These are phyloP conservation scores for Monomorium pharaonis DNA, from an alignment of 1,140 invertebrate genomes.

Conservation along the genomic window DNA sequence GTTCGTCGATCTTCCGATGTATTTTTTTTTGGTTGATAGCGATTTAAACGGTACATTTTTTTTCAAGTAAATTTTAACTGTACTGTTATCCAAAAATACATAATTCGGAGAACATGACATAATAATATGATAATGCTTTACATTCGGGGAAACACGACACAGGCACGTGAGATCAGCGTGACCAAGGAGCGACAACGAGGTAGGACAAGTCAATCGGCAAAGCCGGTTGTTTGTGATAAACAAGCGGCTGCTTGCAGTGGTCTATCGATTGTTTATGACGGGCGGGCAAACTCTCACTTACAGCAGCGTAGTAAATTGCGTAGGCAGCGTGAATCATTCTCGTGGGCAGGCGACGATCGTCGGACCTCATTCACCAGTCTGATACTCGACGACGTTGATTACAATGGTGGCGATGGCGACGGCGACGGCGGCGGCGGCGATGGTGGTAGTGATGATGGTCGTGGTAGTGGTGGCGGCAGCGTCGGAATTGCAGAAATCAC, in stretches of 20 bases:
- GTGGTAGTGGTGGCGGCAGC: neutral
- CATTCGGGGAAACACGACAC: neutral
- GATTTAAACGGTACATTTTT: no score
- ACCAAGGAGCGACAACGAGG: neutral
- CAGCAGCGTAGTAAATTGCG: constrained; percentile 74
- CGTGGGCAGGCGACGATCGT: constrained; percentile 71
- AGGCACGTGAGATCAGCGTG: neutral
- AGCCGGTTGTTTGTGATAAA: constrained; percentile 65
- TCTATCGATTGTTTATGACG: constrained; percentile 74
- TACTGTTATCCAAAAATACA: neutral
- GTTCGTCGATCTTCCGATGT: neutral
- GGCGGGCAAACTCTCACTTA: constrained; percentile 64
- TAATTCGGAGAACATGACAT: neutral
- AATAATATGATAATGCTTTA: neutral
- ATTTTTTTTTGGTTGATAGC: neutral
- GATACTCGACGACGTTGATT: constrained; percentile 15
- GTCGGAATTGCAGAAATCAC: constrained; percentile 64
- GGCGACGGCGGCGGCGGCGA: neutral
- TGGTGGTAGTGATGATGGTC: neutral
- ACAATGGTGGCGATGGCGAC: neutral
- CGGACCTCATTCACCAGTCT: constrained; percentile 72
- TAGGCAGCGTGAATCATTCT: constrained; percentile 77
- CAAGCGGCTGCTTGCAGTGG: constrained; percentile 72
- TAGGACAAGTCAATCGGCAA: neutral
- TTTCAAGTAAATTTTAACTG: neutral